These are phyloP conservation scores for Lacerta bilineata DNA, from an alignment of 2,797 vertebrate genomes.

Conservation along the genomic window DNA sequence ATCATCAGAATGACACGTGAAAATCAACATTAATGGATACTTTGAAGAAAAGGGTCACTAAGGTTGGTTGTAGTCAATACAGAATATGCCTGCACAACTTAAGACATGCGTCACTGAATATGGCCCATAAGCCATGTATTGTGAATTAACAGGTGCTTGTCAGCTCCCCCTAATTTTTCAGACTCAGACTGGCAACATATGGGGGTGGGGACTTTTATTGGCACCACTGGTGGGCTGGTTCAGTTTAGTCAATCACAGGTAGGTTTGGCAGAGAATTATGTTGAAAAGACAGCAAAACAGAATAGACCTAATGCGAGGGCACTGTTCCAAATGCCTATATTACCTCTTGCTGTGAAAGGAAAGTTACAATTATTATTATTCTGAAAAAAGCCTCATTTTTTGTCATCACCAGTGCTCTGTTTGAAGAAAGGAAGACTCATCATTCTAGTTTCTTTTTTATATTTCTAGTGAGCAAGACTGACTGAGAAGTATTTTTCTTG, in stretches of 20 bases:
- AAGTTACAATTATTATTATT: background rate
- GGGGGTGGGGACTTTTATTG: background rate
- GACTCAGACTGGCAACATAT: background rate
- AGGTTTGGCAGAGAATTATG: background rate
- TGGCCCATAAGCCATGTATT: background rate
- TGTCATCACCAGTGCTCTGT: background rate
- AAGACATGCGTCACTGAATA: background rate
- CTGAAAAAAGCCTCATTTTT: background rate
- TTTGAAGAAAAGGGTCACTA: background rate
- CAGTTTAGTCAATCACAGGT: background rate
- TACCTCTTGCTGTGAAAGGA: background rate
- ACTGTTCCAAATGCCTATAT: background rate
- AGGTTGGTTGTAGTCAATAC: background rate
- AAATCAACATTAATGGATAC: slow-evolving; percentile 5
- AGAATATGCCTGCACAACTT: background rate
- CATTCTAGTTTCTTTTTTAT: slow-evolving; percentile 7
- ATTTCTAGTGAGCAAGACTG: slow-evolving; percentile 17
- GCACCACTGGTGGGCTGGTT: background rate
- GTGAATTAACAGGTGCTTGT: background rate
- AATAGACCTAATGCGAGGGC: background rate
- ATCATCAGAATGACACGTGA: background rate
- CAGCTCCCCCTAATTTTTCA: background rate
- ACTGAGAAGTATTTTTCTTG: slow-evolving; percentile 25
- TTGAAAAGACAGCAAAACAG: background rate
- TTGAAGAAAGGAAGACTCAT: background rate